Base-by-base conservation (phyloP, 2,113 vertebrate genomes). In the Spilogale gracilis region DNA sequence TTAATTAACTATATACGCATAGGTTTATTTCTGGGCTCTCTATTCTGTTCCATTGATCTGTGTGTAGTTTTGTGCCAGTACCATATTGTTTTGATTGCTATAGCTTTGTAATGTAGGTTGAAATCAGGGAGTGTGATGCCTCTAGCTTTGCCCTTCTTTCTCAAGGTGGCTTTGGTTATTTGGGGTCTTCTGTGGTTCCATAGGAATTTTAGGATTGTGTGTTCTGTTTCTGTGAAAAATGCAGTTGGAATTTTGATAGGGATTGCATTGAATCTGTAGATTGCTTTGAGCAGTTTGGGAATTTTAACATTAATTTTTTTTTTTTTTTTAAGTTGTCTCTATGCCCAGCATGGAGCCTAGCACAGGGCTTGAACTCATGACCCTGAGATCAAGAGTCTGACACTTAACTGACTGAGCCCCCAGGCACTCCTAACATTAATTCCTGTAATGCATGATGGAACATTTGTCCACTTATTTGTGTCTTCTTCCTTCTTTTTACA, bases 151-250 rank as follows among this genome's bases (percentile, higher is more conserved):
- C 60, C 84, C 21, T 90, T 78, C 38, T 71, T 95, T 52, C 58
- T 85, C 16, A 52, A 71, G 32, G 71, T 52, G 86, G 21, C 3
- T 91, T 91, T 86, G 32, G 43, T 43, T 91, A 54, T 84, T 84
- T 18, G n/a, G 10, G 21, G 50, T 82, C 63, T 81, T 82, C 52
- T 43, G 30, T 88, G 20, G 6, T 92, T 80, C 61, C 1, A 20
- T 60, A 87, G 56, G 79, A 50, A 17, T 86, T 61, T 94, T 61
- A 80, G 73, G 73, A 30, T 76, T 74, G 43, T 30, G 60, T 85
- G 48, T 61, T 83, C 25, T 71, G 9, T 80, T 73, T 95, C 54
- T 87, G 25, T 95, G 89, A 85, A 69, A 81, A 80, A 95, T 52
- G n/a, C 25, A 32, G 11, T 81, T 85, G 58, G 17, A 79, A 95